Percentiles rank a stretch among this genome's conserved stretches.
These are phyloP conservation scores for Poicephalus gulielmi DNA, from an alignment of 2,113 vertebrate species.

Conservation along the genomic window DNA sequence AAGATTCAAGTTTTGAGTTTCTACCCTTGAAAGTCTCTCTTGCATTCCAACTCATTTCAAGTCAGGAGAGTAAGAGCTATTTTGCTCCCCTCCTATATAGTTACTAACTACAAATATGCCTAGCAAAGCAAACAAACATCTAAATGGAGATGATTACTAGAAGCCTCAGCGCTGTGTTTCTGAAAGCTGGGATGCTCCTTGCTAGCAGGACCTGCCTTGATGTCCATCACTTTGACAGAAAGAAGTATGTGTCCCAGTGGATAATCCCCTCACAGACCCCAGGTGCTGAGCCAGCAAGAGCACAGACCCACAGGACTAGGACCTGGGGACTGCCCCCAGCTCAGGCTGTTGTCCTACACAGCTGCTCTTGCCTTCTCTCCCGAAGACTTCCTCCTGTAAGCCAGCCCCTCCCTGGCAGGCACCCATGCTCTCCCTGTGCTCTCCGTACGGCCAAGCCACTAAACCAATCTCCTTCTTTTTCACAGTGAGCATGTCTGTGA, in stretches of 20 bases:
- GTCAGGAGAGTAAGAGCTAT: background rate
- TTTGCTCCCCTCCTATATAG: background rate
- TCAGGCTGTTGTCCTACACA: fast-evolving
- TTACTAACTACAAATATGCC: background rate
- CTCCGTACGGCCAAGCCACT: background rate
- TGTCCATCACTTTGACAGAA: background rate
- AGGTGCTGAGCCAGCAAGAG: background rate
- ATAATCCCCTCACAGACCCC: background rate
- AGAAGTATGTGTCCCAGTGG: fast-evolving
- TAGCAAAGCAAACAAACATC: background rate
- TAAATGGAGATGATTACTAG: background rate
- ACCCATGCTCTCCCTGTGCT: fast-evolving
- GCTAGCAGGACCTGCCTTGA: background rate
- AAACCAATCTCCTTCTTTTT: background rate
- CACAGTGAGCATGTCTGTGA: background rate
- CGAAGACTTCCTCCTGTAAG: background rate
- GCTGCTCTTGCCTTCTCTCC: background rate
- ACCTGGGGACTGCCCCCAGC: background rate
- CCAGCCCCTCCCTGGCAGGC: background rate
- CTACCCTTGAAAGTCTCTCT: background rate
- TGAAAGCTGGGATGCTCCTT: background rate
- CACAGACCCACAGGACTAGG: background rate
- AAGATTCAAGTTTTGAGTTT: background rate
- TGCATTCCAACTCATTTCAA: background rate
- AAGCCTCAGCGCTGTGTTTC: background rate